Base-by-base conservation (phyloP, 2,888 invertebrate species). In the Cataglyphis livida region DNA sequence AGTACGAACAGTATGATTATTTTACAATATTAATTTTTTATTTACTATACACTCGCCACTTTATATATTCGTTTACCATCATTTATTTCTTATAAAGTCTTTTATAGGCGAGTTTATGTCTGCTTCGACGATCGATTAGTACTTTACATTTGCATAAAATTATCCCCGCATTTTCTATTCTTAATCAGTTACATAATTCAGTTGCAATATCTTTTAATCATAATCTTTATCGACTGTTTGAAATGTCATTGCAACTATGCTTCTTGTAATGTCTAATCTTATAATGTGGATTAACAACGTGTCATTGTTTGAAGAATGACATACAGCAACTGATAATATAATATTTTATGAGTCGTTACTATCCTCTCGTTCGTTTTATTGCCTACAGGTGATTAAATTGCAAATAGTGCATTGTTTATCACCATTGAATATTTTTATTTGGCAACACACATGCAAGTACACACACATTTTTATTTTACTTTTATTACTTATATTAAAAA, bases 11-110 rank as follows among this genome's bases (percentile, higher is more conserved):
- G 35, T 32, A 44, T 35, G 44, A 79, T 70, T 71, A 79, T 79
- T 59, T 79, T 79, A 71, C 78, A 79, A 44, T 79, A 71, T 71
- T 59, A 25, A 79, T 59, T 79, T 44, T 59, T 64, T 71, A 71
- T 57, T 70, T 44, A 21, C 44, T 35, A 38, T 57, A 71, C 71
- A 71, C 21, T 79, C 71, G 71, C 44, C 44, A 38, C 12, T 51
- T n/a, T 51, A 51, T 51, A 51, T 70, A 59, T 70, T 59, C 51
- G 7, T 79, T 71, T 12, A 25, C 18, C 25, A 44, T 59, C 32
- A 79, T 32, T 66, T 51, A 32, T 66, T 41, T 79, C 32, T 70
- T 78, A 62, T 62, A 78, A 59, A 44, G 70, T 79, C 44, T 59
- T 59, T 78, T 71, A 59, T 44, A 65, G 32, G 32, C 57, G 71